Conservation (phyloP, 2,888 invertebrate genomes). For the Zygaena filipendulae region DNA sequence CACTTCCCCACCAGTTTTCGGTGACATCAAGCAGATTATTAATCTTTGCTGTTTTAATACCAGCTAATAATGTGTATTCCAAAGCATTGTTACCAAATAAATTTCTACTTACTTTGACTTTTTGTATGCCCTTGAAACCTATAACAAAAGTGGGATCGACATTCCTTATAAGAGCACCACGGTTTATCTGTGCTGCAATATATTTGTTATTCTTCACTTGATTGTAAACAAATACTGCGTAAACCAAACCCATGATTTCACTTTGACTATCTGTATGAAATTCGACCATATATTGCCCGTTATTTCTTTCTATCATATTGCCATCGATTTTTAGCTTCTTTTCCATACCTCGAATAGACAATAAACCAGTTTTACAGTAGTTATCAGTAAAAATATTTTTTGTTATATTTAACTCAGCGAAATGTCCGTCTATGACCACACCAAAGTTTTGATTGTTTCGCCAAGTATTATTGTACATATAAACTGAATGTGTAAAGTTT, state of each 20-base stretch:
- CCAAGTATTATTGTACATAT: slow-evolving; percentile 89
- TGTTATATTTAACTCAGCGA: slow-evolving; percentile 87
- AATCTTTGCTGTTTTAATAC: slow-evolving; percentile 87
- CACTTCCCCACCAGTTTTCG: slow-evolving; percentile 97
- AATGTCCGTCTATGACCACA: slow-evolving; percentile 92
- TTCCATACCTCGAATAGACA: slow-evolving; percentile 94
- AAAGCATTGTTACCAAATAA: slow-evolving; percentile 84
- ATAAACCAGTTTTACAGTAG: slow-evolving; percentile 80
- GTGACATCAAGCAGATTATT: slow-evolving; percentile 88
- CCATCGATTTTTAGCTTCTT: slow-evolving; percentile 88
- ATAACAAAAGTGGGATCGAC: slow-evolving; percentile 83
- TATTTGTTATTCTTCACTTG: slow-evolving; percentile 78
- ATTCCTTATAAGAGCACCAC: slow-evolving; percentile 40
- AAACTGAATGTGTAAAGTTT: slow-evolving; percentile 92
- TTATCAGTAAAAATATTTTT: slow-evolving; percentile 89
- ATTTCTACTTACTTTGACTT: slow-evolving; percentile 90
- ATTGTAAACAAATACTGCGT: slow-evolving; percentile 82
- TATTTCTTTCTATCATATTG: slow-evolving; percentile 84
- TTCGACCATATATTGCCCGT: slow-evolving; percentile 85
- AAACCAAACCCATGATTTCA: slow-evolving; percentile 87
- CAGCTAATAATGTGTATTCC: slow-evolving; percentile 93
- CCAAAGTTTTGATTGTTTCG: slow-evolving; percentile 86
- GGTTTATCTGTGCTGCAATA: slow-evolving; percentile 33
- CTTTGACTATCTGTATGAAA: slow-evolving; percentile 92
- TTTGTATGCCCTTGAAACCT: slow-evolving; percentile 94